These are phyloP conservation scores for Chymomyza amoena DNA, from an alignment of 2,888 invertebrate genomes.

Conservation along the genomic window DNA sequence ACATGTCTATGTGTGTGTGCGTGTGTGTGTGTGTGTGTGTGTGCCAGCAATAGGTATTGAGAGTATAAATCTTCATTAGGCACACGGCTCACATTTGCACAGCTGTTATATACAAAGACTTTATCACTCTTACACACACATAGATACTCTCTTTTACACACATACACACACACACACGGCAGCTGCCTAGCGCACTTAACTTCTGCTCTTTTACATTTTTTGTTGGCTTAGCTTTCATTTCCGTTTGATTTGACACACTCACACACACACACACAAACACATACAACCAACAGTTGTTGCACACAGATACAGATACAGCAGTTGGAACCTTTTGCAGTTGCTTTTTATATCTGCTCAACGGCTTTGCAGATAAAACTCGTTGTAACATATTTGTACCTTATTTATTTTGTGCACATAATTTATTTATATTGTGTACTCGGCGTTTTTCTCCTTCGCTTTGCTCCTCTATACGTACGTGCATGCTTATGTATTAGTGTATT, in stretches of 20 bases:
- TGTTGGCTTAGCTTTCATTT: conserved; percentile 44
- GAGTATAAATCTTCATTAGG: conserved; percentile 69
- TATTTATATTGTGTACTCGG: conserved; percentile 48
- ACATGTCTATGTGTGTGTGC: not conserved
- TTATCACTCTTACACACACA: not conserved
- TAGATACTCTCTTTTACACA: not conserved
- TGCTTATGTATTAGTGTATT: not conserved
- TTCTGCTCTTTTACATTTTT: conserved; percentile 61
- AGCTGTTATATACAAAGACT: not conserved
- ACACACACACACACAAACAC: conserved; percentile 9
- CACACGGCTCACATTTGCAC: conserved; percentile 12
- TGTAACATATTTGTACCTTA: conserved; percentile 62
- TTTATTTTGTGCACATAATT: conserved; percentile 64
- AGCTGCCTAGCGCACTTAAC: conserved; percentile 52
- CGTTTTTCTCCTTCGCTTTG: not conserved
- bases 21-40: conserved; percentile 9
- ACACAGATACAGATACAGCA: conserved; percentile 13
- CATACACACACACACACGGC: conserved; percentile 22
- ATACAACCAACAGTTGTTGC: not conserved
- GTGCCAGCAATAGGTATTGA: conserved; percentile 21
- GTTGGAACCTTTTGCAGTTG: not conserved
- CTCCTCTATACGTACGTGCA: not conserved
- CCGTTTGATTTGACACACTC: conserved; percentile 58
- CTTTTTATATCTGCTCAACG: conserved; percentile 27
- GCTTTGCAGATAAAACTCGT: conserved; percentile 40